Percentiles rank a stretch among this genome's conserved stretches.
Conservation (phyloP, 2,113 vertebrate genomes). For the Hyla sarda region DNA sequence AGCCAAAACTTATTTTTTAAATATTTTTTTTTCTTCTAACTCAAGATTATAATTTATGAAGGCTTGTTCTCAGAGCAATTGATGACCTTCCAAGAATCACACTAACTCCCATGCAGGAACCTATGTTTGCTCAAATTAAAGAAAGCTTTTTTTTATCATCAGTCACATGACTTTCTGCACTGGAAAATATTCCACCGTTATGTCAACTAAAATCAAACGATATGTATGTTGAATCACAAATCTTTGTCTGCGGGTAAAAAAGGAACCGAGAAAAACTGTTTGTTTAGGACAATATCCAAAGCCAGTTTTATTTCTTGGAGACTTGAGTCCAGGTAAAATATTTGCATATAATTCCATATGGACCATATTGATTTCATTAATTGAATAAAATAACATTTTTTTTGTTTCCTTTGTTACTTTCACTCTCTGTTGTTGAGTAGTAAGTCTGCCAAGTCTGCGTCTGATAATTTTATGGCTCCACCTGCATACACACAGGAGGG, state of each 20-base stretch:
- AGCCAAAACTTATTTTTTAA: slow-evolving; percentile 44
- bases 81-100: slow-evolving; percentile 58
- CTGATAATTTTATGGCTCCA: slow-evolving; percentile 74
- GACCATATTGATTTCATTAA: slow-evolving; percentile 71
- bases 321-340: slow-evolving; percentile 75
- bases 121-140: slow-evolving; percentile 56
- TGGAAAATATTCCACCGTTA: slow-evolving; percentile 61
- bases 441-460: slow-evolving; percentile 68
- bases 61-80: slow-evolving; percentile 33
- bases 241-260: slow-evolving; percentile 51
- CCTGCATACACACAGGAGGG: slow-evolving; percentile 66
- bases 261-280: slow-evolving; percentile 46
- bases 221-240: slow-evolving; percentile 33
- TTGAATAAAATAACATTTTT: slow-evolving; percentile 68
- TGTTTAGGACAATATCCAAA: slow-evolving; percentile 51
- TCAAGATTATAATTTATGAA: slow-evolving; percentile 49
- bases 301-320: slow-evolving; percentile 66
- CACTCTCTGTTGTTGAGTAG: slow-evolving; percentile 69
- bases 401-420: slow-evolving; percentile 69
- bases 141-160: slow-evolving; percentile 47
- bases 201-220: slow-evolving; percentile 67
- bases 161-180: slow-evolving; percentile 18
- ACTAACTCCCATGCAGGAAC: slow-evolving; percentile 51
- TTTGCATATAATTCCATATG: slow-evolving; percentile 74
- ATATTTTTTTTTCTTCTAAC: slow-evolving; percentile 26